phyloP scores from a whole-genome alignment of 2,888 invertebrate genomes.

The Apocheima hispidaria region DNA sequence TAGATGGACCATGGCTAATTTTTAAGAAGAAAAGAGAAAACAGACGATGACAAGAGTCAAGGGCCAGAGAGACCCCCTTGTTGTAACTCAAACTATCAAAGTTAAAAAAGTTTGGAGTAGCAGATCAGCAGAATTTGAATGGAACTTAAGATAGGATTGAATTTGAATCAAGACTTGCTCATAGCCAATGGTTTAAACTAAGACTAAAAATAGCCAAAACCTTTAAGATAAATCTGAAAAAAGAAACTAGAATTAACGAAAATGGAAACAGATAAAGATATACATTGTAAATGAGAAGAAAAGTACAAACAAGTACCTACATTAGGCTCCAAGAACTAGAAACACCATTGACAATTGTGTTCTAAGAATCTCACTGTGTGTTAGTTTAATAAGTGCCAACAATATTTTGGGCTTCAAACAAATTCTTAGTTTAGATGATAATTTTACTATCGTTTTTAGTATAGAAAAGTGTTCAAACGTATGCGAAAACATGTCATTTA shows the following conservation, averaged over 20 bases:
- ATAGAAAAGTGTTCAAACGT: slow-evolving; percentile 41
- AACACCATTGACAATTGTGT: slow-evolving; percentile 1
- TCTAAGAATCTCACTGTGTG: neutral
- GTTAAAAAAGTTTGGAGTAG: neutral
- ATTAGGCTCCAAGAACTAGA: neutral
- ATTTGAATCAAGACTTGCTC: neutral
- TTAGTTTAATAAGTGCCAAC: slow-evolving; percentile 11
- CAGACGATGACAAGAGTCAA: slow-evolving; percentile 66
- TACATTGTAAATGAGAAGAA: neutral
- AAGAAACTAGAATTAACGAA: too few species aligned
- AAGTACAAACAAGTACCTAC: neutral
- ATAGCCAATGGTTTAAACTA: slow-evolving; percentile 15
- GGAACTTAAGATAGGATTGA: neutral
- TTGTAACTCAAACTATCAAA: slow-evolving; percentile 33
- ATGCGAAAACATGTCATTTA: slow-evolving; percentile 41
- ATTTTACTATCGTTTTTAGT: neutral
- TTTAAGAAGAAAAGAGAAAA: slow-evolving; percentile 55
- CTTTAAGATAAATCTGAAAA: too few species aligned
- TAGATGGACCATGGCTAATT: slow-evolving; percentile 69
- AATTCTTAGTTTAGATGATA: neutral
- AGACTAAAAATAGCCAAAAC: slow-evolving; percentile 8
- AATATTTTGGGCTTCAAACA: neutral
- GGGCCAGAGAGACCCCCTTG: slow-evolving; percentile 47
- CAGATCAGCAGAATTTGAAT: neutral
- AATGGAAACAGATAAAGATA: neutral